These are phyloP conservation scores for Scatophagus argus DNA, from an alignment of 2,113 vertebrate genomes.

Conservation along the genomic window DNA sequence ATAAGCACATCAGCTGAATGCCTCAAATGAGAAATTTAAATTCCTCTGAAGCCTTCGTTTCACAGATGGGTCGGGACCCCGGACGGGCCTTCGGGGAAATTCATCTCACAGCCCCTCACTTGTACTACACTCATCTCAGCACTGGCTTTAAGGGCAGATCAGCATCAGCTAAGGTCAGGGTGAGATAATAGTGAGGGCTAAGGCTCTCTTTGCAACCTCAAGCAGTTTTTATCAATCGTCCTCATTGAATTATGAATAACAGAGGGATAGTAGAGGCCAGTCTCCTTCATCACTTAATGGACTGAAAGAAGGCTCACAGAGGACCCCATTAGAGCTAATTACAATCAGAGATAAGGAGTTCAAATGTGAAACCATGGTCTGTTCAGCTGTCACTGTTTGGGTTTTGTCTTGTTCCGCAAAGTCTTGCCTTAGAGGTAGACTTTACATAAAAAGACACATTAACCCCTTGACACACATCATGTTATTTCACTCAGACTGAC, in stretches of 20 bases:
- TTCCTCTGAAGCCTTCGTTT: conserved; percentile 21
- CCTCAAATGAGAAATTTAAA: conserved; percentile 19
- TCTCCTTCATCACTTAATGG: conserved; percentile 25
- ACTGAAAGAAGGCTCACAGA: background rate
- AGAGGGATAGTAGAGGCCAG: conserved; percentile 3
- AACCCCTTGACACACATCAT: background rate
- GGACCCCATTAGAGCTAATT: conserved; percentile 29
- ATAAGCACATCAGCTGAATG: conserved; percentile 23
- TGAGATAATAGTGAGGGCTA: conserved; percentile 37
- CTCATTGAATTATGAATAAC: conserved; percentile 40
- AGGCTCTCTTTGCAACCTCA: conserved; percentile 17
- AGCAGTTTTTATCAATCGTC: conserved; percentile 1
- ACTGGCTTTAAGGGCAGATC: conserved; percentile 24
- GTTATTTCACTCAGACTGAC: background rate
- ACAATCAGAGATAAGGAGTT: conserved; percentile 27
- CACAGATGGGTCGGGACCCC: background rate
- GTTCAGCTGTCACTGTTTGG: background rate
- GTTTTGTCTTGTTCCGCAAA: background rate
- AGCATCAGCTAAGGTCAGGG: conserved; percentile 21
- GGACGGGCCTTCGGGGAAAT: conserved; percentile 3
- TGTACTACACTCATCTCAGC: conserved; percentile 14
- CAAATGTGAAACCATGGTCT: conserved; percentile 17
- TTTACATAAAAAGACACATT: background rate
- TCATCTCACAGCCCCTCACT: background rate
- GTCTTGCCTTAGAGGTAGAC: background rate